Conservation (phyloP, 2,113 vertebrate species). For the Willisornis vidua region DNA sequence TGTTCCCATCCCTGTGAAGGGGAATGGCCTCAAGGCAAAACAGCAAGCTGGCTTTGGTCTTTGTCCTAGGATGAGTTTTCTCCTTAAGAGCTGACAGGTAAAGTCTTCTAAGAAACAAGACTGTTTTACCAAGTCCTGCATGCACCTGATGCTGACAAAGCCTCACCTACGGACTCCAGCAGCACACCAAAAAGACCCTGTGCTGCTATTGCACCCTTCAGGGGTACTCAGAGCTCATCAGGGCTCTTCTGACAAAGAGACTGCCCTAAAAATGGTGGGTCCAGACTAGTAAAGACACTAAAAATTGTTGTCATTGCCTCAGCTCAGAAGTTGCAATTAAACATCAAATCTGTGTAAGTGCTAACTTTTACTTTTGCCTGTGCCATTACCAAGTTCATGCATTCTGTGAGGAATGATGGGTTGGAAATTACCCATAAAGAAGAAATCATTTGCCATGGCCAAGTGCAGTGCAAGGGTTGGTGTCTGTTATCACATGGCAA, state of each 20-base stretch:
- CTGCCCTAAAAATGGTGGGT: neutral
- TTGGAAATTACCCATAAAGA: neutral
- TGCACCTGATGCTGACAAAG: accelerated
- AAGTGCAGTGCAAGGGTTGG: neutral
- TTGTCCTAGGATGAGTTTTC: neutral
- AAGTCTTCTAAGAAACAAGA: neutral
- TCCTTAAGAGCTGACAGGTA: neutral
- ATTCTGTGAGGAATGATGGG: neutral
- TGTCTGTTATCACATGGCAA: neutral
- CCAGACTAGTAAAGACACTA: neutral
- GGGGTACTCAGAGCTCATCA: neutral
- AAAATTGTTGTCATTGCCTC: neutral
- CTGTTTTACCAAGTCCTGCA: neutral
- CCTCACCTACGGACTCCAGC: neutral
- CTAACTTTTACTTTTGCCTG: neutral
- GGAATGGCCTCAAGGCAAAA: neutral
- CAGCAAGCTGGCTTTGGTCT: neutral
- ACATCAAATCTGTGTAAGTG: neutral
- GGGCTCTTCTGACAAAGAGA: neutral
- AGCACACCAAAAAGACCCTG: neutral
- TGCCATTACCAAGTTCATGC: neutral
- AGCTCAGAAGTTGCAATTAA: neutral
- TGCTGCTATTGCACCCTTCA: neutral
- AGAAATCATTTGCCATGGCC: neutral
- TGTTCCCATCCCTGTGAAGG: neutral